Evolutionary conservation across 2,888 invertebrate genomes (phyloP).

Genomic region (Ennomos erosarius): DNA sequence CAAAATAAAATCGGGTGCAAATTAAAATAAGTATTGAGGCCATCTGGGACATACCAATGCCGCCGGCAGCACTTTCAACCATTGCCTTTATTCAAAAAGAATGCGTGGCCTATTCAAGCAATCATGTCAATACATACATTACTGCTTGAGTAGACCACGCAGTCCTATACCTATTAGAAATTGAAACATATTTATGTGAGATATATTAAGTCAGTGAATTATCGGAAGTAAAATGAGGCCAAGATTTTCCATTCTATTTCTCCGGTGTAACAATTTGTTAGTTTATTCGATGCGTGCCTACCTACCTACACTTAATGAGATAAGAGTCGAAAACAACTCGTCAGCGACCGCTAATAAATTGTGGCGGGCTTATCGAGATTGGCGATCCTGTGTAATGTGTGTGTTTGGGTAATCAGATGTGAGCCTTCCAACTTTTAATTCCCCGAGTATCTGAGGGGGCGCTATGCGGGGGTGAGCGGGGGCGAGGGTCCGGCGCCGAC

Average conservation of each 20-base stretch:
- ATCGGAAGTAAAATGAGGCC: conserved; percentile 33
- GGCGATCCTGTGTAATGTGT: conserved; percentile 75
- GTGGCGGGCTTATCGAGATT: conserved; percentile 76
- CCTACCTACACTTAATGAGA: conserved; percentile 49
- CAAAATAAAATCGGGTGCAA: conserved; percentile 85
- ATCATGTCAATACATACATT: too few species aligned
- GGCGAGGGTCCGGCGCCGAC: conserved; percentile 72
- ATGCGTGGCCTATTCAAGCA: too few species aligned
- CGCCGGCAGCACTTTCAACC: conserved; percentile 53
- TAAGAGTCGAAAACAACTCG: conserved; percentile 68
- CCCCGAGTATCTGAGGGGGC: conserved; percentile 61
- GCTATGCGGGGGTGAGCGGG: conserved; percentile 41
- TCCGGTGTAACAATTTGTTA: conserved; percentile 44
- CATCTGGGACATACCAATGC: conserved; percentile 48
- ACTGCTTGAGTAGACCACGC: background rate
- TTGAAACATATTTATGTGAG: conserved; percentile 15
- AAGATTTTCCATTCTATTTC: conserved; percentile 39
- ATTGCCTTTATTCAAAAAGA: conserved; percentile 51
- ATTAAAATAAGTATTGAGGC: conserved; percentile 77
- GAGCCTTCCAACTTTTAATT: conserved; percentile 81
- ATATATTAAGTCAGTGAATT: conserved; percentile 32
- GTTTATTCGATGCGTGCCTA: conserved; percentile 37
- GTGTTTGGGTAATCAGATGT: conserved; percentile 81
- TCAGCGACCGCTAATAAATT: conserved; percentile 73
- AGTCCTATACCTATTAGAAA: background rate